phyloP scores from a whole-genome alignment of 2,888 invertebrate species.

The Chironomus riparius region DNA sequence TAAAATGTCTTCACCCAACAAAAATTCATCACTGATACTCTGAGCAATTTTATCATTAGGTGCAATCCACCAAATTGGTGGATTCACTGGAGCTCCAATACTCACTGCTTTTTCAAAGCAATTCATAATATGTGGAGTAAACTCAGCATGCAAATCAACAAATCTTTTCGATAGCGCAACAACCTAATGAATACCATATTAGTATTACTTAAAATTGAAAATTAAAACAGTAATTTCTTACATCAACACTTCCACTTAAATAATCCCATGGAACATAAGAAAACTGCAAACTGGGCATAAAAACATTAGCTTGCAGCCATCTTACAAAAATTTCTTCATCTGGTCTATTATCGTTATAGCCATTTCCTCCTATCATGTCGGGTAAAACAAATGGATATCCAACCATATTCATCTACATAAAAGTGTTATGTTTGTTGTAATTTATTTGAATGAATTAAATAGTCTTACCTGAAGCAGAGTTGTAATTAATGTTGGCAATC shows the following conservation, averaged over 20 bases:
- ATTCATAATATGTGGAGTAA: conserved; percentile 51
- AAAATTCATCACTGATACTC: conserved; percentile 57
- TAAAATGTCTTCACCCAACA: conserved; percentile 66
- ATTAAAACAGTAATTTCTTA: neutral
- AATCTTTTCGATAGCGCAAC: conserved; percentile 45
- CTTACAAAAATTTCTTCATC: conserved; percentile 56
- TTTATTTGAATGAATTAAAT: conserved; percentile 11
- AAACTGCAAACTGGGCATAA: conserved; percentile 70
- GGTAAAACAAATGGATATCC: conserved; percentile 60
- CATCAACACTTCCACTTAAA: too few relatives aligned
- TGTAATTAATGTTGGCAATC: conserved; percentile 58
- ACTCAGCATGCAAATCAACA: conserved; percentile 54
- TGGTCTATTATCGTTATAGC: conserved; percentile 46
- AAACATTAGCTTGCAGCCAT: conserved; percentile 66
- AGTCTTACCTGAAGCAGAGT: conserved; percentile 40
- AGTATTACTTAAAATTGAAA: neutral
- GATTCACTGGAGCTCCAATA: conserved; percentile 62
- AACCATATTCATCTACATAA: conserved; percentile 37
- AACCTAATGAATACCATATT: conserved; percentile 37
- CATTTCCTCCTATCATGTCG: conserved; percentile 63
- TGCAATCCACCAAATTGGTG: conserved; percentile 75
- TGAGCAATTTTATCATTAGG: conserved; percentile 55
- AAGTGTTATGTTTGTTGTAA: conserved; percentile 20
- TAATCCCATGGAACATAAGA: conserved; percentile 68
- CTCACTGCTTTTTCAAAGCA: conserved; percentile 52